phyloP scores from a whole-genome alignment of 2,113 vertebrate genomes.

The Dromaius novaehollandiae region DNA sequence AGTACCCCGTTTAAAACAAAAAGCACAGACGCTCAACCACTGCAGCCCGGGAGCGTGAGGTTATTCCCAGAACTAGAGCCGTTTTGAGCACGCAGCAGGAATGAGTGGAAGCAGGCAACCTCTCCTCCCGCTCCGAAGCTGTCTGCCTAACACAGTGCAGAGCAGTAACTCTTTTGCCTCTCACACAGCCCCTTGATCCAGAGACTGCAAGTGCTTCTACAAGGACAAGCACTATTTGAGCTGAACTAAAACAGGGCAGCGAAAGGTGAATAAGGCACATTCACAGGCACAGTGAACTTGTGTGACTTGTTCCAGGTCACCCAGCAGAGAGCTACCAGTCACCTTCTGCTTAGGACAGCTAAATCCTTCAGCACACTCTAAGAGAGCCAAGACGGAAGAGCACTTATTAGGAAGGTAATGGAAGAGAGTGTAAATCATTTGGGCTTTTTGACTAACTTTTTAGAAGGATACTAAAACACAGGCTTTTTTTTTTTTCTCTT shows the following conservation, averaged over 20 bases:
- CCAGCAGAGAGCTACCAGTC: not conserved
- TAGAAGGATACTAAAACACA: constrained; percentile 15
- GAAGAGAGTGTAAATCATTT: constrained; percentile 25
- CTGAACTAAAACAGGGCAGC: not conserved
- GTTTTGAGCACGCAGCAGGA: not conserved
- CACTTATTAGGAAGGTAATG: constrained; percentile 37
- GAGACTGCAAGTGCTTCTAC: not conserved
- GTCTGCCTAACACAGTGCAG: not conserved
- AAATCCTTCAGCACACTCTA: not conserved
- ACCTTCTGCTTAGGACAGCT: not conserved
- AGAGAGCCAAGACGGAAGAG: constrained; percentile 5
- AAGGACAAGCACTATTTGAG: too few species aligned
- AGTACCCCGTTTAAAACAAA: not conserved
- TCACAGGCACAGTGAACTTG: not conserved
- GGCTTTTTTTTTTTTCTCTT: not conserved
- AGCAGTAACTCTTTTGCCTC: not conserved
- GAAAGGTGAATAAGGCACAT: not conserved
- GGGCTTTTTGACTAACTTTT: constrained; percentile 14
- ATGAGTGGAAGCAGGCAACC: not conserved
- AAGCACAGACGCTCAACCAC: not conserved
- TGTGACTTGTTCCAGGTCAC: not conserved
- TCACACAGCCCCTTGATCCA: not conserved
- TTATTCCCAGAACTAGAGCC: not conserved
- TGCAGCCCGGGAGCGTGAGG: not conserved
- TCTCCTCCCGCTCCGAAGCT: not conserved